Conservation (phyloP, 2,113 vertebrate genomes). For the Pygoscelis adeliae region DNA sequence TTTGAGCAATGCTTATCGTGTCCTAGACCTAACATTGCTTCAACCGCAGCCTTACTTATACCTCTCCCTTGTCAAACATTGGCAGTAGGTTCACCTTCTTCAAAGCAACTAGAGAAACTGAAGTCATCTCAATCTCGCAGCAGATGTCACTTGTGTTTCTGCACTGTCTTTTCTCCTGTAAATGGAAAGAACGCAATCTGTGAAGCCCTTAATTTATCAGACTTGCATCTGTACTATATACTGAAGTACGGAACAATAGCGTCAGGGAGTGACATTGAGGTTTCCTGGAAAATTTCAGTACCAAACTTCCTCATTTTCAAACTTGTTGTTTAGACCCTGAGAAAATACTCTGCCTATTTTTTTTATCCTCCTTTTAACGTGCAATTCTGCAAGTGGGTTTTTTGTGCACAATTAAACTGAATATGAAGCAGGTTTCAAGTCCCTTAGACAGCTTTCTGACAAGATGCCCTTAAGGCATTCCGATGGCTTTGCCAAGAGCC, state of each 20-base stretch:
- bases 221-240: background rate
- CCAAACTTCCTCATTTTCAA: background rate
- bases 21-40: background rate
- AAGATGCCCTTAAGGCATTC: background rate
- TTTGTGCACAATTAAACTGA: background rate
- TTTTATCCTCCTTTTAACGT: background rate
- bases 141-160: background rate
- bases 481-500: background rate
- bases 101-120: background rate
- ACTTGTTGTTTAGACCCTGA: background rate
- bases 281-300: background rate
- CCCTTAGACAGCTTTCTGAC: background rate
- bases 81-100: background rate
- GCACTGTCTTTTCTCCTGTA: background rate
- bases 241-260: background rate
- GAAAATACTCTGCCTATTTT: background rate
- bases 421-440: background rate
- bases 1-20: background rate
- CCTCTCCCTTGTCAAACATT: background rate
- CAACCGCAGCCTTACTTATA: background rate
- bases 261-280: background rate
- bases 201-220: background rate
- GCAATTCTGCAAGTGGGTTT: background rate
- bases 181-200: background rate
- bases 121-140: background rate